Conservation (phyloP, 2,113 vertebrate genomes). For the Gasterosteus aculeatus region DNA sequence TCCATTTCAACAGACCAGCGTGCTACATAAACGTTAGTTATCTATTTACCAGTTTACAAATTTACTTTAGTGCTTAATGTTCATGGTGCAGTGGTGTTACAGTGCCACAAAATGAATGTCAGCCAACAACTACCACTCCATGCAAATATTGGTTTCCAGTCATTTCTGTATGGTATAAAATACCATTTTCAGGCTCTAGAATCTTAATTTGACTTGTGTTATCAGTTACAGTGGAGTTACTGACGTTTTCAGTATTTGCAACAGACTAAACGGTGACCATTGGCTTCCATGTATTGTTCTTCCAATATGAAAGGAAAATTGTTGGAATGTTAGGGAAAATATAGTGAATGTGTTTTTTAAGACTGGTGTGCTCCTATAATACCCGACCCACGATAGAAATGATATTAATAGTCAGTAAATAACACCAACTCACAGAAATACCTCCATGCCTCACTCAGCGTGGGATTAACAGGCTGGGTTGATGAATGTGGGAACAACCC, state of each 20-base stretch:
- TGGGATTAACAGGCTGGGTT: slow-evolving; percentile 64
- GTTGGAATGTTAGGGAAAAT: not conserved
- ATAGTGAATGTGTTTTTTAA: too few species aligned
- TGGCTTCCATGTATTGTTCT: not conserved
- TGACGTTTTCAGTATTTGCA: not conserved
- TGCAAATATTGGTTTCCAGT: not conserved
- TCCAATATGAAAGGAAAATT: not conserved
- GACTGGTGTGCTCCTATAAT: not conserved
- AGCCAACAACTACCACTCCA: too few species aligned
- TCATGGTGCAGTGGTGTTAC: not conserved
- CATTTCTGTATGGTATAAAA: not conserved
- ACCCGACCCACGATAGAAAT: not conserved
- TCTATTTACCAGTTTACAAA: not conserved
- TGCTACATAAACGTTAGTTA: not conserved
- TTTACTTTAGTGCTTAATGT: not conserved
- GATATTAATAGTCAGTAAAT: not conserved
- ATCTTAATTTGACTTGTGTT: too few species aligned
- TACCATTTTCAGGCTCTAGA: not conserved
- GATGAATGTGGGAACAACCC: slow-evolving; percentile 53
- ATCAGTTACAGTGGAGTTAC: not conserved
- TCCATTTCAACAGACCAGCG: not conserved
- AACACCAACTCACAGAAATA: too few species aligned
- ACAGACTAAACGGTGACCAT: not conserved
- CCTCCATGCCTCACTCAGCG: slow-evolving; percentile 46
- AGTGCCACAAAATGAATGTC: not conserved